Evolutionary conservation across 2,113 vertebrate species (phyloP).

Genomic region (Megaceryle torquata): DNA sequence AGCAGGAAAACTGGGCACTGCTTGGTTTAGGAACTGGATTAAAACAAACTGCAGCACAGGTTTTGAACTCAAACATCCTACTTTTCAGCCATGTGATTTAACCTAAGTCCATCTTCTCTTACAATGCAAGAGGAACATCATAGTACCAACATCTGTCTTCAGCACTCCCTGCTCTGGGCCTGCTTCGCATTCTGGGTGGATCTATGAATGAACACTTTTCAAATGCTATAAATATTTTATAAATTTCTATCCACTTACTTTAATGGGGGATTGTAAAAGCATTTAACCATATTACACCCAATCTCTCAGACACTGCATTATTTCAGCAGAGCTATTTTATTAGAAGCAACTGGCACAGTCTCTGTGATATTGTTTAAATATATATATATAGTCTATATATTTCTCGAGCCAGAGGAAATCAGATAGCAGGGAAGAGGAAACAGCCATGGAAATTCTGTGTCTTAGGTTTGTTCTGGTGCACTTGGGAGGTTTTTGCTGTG

Average conservation of each 20-base stretch:
- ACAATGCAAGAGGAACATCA: not conserved
- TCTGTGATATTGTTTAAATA: constrained; percentile 42
- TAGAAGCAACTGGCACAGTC: constrained; percentile 48
- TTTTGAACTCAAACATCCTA: not conserved
- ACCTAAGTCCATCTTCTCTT: not conserved
- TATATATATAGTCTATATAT: not conserved
- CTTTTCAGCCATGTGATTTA: not conserved
- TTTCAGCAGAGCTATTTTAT: constrained; percentile 75
- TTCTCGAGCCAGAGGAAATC: not conserved
- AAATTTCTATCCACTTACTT: constrained; percentile 80
- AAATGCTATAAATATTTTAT: constrained; percentile 82
- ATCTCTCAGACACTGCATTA: constrained; percentile 73
- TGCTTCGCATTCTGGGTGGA: constrained; percentile 60
- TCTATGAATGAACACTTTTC: constrained; percentile 69
- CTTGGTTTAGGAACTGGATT: constrained; percentile 43
- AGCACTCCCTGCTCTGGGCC: not conserved
- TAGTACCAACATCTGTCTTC: constrained; percentile 23
- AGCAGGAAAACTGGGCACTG: not conserved
- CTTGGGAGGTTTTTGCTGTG: not conserved
- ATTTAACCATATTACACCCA: constrained; percentile 79
- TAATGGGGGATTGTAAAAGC: constrained; percentile 81
- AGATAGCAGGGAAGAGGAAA: not conserved
- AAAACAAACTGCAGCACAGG: constrained; percentile 13
- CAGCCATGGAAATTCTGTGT: not conserved
- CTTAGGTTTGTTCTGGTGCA: not conserved